Evolutionary conservation across 2,113 vertebrate species (phyloP).

Genomic region (Eurypyga helias): DNA sequence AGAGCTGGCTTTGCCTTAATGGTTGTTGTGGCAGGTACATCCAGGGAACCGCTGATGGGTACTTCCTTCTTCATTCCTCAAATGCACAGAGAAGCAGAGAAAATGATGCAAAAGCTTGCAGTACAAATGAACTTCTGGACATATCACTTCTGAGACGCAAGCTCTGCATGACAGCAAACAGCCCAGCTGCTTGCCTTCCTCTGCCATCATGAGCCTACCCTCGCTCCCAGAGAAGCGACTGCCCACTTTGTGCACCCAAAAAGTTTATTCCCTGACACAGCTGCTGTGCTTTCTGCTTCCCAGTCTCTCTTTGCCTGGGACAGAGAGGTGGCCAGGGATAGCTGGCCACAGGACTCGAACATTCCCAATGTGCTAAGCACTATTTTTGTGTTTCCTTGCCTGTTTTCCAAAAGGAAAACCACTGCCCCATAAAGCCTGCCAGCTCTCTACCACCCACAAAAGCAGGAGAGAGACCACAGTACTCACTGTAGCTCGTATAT

Average conservation of each 20-base stretch:
- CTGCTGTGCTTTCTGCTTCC: not conserved
- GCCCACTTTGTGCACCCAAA: not conserved
- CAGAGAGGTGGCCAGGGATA: not conserved
- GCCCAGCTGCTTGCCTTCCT: not conserved
- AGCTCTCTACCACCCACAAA: not conserved
- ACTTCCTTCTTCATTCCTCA: not conserved
- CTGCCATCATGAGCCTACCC: not conserved
- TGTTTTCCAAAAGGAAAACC: not conserved
- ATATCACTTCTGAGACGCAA: not conserved
- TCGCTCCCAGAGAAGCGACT: fast-evolving
- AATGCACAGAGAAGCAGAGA: not conserved
- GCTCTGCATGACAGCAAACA: not conserved
- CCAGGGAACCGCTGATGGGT: not conserved
- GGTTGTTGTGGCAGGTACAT: not conserved
- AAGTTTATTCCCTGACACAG: not conserved
- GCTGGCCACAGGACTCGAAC: fast-evolving
- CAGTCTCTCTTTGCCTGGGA: not conserved
- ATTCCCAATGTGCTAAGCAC: fast-evolving
- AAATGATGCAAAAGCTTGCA: not conserved
- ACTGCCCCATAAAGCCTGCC: not conserved
- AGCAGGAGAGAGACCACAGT: not conserved
- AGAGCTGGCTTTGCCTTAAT: not conserved
- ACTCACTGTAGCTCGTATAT: constrained; percentile 93
- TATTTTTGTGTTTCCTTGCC: not conserved
- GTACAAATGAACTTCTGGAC: not conserved